Conservation (phyloP, 92 coral and sea anemone genomes). For the Anthopleura xanthogrammica region DNA sequence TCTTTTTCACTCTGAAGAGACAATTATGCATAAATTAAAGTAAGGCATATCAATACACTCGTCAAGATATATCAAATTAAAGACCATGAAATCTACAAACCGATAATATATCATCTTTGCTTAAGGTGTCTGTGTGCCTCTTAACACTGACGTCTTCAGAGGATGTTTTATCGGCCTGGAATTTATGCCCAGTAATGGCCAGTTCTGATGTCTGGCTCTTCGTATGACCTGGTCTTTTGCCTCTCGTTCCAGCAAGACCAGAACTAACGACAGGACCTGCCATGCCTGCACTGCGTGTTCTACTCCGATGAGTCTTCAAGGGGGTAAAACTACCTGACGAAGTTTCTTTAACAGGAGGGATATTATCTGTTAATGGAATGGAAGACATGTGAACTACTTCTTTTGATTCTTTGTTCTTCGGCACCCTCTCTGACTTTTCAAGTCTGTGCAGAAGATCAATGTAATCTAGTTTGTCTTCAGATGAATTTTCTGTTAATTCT, state of each 20-base stretch:
- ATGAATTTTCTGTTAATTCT: slow-evolving; percentile 15
- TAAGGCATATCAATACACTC: too few species aligned
- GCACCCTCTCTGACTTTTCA: slow-evolving; percentile 40
- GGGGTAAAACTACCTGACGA: slow-evolving; percentile 6
- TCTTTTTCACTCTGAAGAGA: background rate
- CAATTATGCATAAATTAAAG: too few species aligned
- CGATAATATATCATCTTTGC: background rate
- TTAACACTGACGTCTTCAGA: slow-evolving; percentile 13
- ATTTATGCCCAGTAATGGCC: slow-evolving; percentile 31
- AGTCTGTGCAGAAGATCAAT: slow-evolving; percentile 58
- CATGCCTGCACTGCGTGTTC: slow-evolving; percentile 30
- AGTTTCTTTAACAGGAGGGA: background rate
- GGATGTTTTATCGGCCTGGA: slow-evolving; percentile 16
- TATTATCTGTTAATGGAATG: background rate
- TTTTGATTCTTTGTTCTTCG: slow-evolving; percentile 7
- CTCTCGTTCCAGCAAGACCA: slow-evolving; percentile 43
- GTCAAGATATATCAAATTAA: too few species aligned
- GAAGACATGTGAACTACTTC: slow-evolving; percentile 5
- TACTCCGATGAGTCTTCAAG: slow-evolving; percentile 20
- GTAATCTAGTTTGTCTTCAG: slow-evolving; percentile 47
- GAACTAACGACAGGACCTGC: slow-evolving; percentile 68
- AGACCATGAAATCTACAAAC: background rate
- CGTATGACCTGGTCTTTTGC: slow-evolving; percentile 20
- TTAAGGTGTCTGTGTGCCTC: background rate
- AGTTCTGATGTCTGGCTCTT: slow-evolving; percentile 23